Conservation (phyloP, 2,113 vertebrate genomes). For the Aegithalos caudatus region DNA sequence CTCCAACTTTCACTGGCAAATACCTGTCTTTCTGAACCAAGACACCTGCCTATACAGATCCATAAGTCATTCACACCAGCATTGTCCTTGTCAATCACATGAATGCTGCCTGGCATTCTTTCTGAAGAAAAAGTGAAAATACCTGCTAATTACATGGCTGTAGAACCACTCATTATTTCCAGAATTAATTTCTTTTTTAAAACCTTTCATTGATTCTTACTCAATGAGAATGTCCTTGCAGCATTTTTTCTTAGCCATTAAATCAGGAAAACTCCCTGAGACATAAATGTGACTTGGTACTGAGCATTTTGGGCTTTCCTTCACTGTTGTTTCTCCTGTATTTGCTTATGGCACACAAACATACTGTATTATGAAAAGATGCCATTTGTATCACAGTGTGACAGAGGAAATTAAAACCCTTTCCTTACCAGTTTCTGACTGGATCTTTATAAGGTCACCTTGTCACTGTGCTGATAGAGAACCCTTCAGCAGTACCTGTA, state of each 20-base stretch:
- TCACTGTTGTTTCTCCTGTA: background rate
- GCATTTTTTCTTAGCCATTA: background rate
- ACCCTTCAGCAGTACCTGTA: background rate
- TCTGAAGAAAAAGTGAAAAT: slow-evolving; percentile 1
- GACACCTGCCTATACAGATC: background rate
- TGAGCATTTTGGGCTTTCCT: background rate
- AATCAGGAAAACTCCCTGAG: background rate
- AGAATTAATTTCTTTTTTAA: background rate
- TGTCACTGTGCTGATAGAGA: background rate
- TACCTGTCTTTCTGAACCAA: too few species aligned
- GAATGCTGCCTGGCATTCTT: background rate
- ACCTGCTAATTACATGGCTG: background rate
- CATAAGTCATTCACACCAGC: background rate
- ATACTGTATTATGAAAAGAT: background rate
- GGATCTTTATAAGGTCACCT: background rate
- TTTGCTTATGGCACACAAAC: background rate
- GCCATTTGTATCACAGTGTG: background rate
- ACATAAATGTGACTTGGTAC: background rate
- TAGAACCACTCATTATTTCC: background rate
- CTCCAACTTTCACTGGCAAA: too few species aligned
- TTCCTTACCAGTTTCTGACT: background rate
- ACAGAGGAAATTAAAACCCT: background rate
- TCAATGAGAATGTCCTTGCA: background rate
- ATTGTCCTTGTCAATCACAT: background rate
- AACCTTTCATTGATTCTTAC: background rate